Percentiles rank a stretch among this genome's conserved stretches.
These are phyloP conservation scores for Puma concolor DNA, from an alignment of 2,113 vertebrate species.

Conservation along the genomic window DNA sequence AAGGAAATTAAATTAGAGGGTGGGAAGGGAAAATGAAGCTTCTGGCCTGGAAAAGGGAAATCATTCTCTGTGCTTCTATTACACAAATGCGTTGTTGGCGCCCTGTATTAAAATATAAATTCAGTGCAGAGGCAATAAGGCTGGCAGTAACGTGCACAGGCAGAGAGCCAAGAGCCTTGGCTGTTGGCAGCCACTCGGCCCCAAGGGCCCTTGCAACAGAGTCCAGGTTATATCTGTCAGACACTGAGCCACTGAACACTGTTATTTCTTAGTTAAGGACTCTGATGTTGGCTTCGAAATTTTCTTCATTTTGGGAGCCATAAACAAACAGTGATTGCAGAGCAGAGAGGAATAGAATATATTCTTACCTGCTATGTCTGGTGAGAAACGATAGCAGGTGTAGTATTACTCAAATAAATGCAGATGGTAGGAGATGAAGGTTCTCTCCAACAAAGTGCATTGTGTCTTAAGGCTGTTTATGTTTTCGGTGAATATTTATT, in stretches of 20 bases:
- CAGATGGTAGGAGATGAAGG: background rate
- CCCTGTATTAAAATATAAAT: slow-evolving; percentile 78
- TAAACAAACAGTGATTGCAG: slow-evolving; percentile 53
- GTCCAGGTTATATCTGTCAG: slow-evolving; percentile 74
- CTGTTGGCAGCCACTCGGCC: slow-evolving; percentile 69
- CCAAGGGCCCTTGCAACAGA: slow-evolving; percentile 43
- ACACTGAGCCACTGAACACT: slow-evolving; percentile 44
- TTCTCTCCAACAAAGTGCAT: background rate
- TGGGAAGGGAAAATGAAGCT: slow-evolving; percentile 60
- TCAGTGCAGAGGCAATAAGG: slow-evolving; percentile 61
- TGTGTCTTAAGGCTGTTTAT: slow-evolving; percentile 58
- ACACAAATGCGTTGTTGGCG: slow-evolving; percentile 65
- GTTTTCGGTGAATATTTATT: slow-evolving; percentile 50
- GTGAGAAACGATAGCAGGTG: background rate
- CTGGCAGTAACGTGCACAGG: slow-evolving; percentile 63
- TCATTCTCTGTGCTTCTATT: slow-evolving; percentile 49
- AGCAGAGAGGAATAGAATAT: background rate
- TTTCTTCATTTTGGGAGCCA: slow-evolving; percentile 56
- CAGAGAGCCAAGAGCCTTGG: slow-evolving; percentile 67
- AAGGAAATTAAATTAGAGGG: slow-evolving; percentile 69
- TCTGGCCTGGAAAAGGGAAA: slow-evolving; percentile 48
- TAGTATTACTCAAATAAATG: slow-evolving; percentile 48
- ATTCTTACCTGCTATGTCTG: slow-evolving; percentile 4
- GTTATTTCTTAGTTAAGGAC: slow-evolving; percentile 79
- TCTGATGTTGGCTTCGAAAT: slow-evolving; percentile 64